Base-by-base conservation (phyloP, 2,797 vertebrate genomes). In the Falco concolor region DNA sequence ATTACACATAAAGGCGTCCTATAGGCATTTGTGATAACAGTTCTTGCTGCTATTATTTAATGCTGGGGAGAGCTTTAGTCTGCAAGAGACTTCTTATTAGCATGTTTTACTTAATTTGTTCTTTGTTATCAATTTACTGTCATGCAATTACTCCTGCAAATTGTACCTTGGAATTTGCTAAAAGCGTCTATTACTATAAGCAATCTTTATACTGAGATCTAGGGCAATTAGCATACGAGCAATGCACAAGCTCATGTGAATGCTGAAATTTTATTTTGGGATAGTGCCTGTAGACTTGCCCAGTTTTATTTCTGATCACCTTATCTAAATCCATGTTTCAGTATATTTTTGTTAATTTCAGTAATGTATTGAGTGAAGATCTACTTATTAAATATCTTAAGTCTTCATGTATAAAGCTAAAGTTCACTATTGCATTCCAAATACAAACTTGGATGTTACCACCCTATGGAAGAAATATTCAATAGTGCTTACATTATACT, bases 31-130 rank as follows among this genome's bases (percentile, higher is more conserved):
- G 45, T 27, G 38, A 45, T 42, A 92, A 61, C 36, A 16, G 50
- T 79, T 32, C 80, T n/a, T 60, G 76, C 53, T 75, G 88, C 40
- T 82, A n/a, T 92, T 87, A 61, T 49, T 60, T 32, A 81, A 77
- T 79, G 68, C 75, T 40, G 40, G 63, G 47, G 61, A 86, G 53
- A 73, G 49, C 59, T 42, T 72, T 36, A 16, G 17, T 68, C 49
- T 60, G 64, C 73, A 86, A 68, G 64, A 83, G 75, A 30, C 52
- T 89, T 87, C 80, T 93, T 94, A 95, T 95, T 89, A 96, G 79
- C 72, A 54, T 65, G 63, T 89, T 78, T 83, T 84, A 74, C 84
- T 94, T 82, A 74, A 72, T 76, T 68, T 87, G 44, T 68, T 73
- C 65, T 92, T 72, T 30, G 53, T 38, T 92, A 68, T 61, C 75